phyloP scores from a whole-genome alignment of 2,888 invertebrate genomes.

The Lycaena phlaeas region DNA sequence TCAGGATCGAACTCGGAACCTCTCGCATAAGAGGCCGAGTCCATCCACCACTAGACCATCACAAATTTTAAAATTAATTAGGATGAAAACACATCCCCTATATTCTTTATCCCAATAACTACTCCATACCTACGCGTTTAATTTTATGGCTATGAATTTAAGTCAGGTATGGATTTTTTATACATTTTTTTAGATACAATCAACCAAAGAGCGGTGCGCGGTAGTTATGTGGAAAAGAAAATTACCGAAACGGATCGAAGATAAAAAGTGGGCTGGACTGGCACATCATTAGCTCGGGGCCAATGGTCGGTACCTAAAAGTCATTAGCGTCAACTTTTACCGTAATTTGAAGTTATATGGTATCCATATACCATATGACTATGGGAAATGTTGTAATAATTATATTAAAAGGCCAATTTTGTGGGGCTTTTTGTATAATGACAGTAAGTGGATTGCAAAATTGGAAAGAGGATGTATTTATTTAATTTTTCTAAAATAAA shows the following conservation, averaged over 20 bases:
- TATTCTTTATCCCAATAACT: no score
- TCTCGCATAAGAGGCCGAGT: no score
- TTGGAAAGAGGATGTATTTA: conserved; percentile 16
- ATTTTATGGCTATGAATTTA: no score
- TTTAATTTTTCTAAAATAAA: no score
- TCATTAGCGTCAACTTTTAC: conserved; percentile 70
- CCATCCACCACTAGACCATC: no score
- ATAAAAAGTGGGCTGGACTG: conserved; percentile 65
- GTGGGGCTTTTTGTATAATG: conserved; percentile 38
- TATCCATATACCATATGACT: conserved; percentile 14
- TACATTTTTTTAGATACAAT: no score
- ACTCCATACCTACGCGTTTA: no score
- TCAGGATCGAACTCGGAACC: no score
- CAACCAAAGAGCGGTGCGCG: conserved; percentile 36
- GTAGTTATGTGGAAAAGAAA: conserved; percentile 49
- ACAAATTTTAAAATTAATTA: no score
- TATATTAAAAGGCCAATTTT: conserved; percentile 60
- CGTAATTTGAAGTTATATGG: conserved; percentile 51
- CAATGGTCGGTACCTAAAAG: conserved; percentile 71
- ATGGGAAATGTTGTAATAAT: conserved; percentile 37
- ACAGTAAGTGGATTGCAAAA: conserved; percentile 34
- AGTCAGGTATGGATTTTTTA: no score
- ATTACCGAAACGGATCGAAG: conserved; percentile 59
- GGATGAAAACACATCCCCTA: no score
- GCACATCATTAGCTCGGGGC: conserved; percentile 58